Evolutionary conservation across 2,888 invertebrate genomes (phyloP), one percentile per base, ranked within the genome.

Genomic region (Eulithis testata): DNA sequence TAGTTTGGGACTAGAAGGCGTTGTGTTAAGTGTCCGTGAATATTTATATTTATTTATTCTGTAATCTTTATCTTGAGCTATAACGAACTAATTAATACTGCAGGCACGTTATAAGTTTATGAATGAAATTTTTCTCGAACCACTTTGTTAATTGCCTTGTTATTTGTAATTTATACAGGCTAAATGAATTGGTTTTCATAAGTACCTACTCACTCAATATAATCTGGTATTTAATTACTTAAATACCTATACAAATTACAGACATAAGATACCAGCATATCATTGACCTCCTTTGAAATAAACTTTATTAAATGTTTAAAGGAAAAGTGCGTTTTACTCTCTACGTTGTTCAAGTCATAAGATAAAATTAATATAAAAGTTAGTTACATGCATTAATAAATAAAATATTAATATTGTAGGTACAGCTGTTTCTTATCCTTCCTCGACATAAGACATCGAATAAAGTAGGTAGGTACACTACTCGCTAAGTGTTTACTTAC

Each of bases 401-500:
- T 40, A 40, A 40, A 40, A 9, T 40, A 40, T 6, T 40, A 40
- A 1, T 40, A 21, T 40, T 40, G 9, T 31, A 31, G 31, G 31
- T 40, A 40, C 59, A 60, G 51, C 43, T 52, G 51, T 31, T 51
- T 52, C 11, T 43, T 31, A 14, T 12, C 47, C 56, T n/a, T 12
- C 36, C 56, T n/a, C 31, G 9, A n/a, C 51, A 51, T 12, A 3
- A 21, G 47, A 11, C 21, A 49, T 21, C 9, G 4, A 49, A 14
- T 21, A 49, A 21, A 0, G 14, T 21, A 31, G 31, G 31, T 31
- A 31, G 5, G 5, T 31, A 31, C 31, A 11, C 9, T 9, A 40
- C 56, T 36, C 14, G 7, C 9, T 27, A 11, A 21, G 52, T 62
- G 11, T 43, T 56, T 65, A 68, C 65, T 57, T 54, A 68, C 65